These are phyloP conservation scores for Diogma glabrata DNA, from an alignment of 2,888 invertebrate genomes.

Conservation along the genomic window DNA sequence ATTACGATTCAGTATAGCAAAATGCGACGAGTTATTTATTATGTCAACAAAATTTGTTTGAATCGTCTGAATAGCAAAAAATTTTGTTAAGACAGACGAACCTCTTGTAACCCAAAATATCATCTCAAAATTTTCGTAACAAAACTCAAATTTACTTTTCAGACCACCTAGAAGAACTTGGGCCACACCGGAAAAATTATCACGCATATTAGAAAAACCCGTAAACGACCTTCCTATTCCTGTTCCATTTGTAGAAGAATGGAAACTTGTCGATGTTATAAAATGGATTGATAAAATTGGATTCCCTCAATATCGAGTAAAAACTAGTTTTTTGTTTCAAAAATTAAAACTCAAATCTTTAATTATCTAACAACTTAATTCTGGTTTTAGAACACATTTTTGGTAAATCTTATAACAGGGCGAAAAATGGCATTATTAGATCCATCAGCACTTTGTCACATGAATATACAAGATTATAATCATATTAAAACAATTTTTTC, in stretches of 20 bases:
- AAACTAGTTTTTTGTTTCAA: constrained; percentile 1
- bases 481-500: constrained; percentile 35
- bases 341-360: not conserved
- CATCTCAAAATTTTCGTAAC: too few relatives aligned
- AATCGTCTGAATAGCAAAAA: too few relatives aligned
- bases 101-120: too few relatives aligned
- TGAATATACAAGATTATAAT: constrained; percentile 39
- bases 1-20: too few relatives aligned
- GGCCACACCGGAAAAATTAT: constrained; percentile 37
- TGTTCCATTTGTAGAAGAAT: constrained; percentile 36
- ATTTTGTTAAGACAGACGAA: too few relatives aligned
- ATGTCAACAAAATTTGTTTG: too few relatives aligned
- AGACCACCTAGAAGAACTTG: constrained; percentile 21
- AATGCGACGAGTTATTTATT: too few relatives aligned
- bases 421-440: constrained; percentile 39
- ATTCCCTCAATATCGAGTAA: constrained; percentile 41
- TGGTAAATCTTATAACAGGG: constrained; percentile 38
- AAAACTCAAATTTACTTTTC: not conserved
- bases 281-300: constrained; percentile 40
- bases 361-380: not conserved
- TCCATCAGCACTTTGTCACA: constrained; percentile 35
- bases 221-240: constrained; percentile 38
- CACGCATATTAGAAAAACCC: constrained; percentile 28
- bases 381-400: constrained; percentile 31
- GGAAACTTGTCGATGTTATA: constrained; percentile 39